Evolutionary conservation across 2,888 invertebrate species (phyloP).

Genomic region (Lagria hirta): DNA sequence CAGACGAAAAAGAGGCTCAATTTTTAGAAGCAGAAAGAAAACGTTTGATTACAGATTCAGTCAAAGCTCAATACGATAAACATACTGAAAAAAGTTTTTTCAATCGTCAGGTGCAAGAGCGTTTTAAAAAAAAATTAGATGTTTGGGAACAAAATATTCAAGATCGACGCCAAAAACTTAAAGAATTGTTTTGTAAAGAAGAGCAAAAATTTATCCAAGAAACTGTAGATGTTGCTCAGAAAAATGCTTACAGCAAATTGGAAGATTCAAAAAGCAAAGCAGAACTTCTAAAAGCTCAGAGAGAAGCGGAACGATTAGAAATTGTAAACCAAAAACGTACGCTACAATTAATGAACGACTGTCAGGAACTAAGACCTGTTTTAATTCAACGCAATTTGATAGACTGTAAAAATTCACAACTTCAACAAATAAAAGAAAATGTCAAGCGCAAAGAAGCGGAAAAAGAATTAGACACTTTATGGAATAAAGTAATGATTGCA

Average conservation of each 20-base stretch:
- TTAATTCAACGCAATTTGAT: slow-evolving; percentile 55
- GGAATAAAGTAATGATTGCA: slow-evolving; percentile 62
- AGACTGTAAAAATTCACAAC: slow-evolving; percentile 59
- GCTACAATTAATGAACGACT: slow-evolving; percentile 51
- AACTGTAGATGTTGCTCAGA: slow-evolving; percentile 59
- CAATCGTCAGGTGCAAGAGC: slow-evolving; percentile 39
- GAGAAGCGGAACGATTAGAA: slow-evolving; percentile 59
- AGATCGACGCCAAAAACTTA: slow-evolving; percentile 54
- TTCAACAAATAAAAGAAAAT: slow-evolving; percentile 65
- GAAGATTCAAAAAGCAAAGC: slow-evolving; percentile 57
- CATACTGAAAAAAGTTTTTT: slow-evolving; percentile 40
- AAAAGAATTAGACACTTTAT: slow-evolving; percentile 61
- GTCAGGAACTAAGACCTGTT: slow-evolving; percentile 57
- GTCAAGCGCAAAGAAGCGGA: slow-evolving; percentile 57
- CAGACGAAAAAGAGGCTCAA: slow-evolving; percentile 11
- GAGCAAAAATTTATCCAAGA: slow-evolving; percentile 58
- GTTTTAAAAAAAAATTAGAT: slow-evolving; percentile 41
- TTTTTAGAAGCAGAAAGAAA: slow-evolving; percentile 18
- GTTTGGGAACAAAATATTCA: slow-evolving; percentile 45
- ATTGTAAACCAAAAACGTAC: slow-evolving; percentile 52
- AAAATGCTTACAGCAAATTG: slow-evolving; percentile 55
- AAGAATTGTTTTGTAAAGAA: slow-evolving; percentile 55
- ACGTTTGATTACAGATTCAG: slow-evolving; percentile 29
- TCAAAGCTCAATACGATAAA: slow-evolving; percentile 38
- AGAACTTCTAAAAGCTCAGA: slow-evolving; percentile 54